phyloP scores from a whole-genome alignment of 2,888 invertebrate genomes.

The Gnatocerus cornutus region DNA sequence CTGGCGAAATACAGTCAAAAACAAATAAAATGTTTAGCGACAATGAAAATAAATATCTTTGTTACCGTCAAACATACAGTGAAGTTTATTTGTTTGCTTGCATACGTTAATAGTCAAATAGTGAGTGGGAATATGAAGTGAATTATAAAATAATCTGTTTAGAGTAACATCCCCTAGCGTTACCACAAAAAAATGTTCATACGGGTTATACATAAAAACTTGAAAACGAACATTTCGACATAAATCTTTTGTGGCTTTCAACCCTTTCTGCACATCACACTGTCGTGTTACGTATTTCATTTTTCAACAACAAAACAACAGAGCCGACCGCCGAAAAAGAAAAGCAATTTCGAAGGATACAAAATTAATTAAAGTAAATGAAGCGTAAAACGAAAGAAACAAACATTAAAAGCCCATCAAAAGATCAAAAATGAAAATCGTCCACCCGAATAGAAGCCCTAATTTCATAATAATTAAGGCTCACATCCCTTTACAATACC shows the following conservation, averaged over 20 bases:
- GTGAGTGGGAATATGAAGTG: background rate
- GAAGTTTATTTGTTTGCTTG: background rate
- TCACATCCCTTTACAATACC: background rate
- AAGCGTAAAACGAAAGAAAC: conserved; percentile 23
- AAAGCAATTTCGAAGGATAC: conserved; percentile 15
- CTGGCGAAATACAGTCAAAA: conserved; percentile 3
- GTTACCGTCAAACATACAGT: background rate
- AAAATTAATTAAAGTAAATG: conserved; percentile 24
- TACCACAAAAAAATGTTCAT: conserved; percentile 5
- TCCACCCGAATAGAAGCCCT: background rate
- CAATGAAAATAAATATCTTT: conserved; percentile 1
- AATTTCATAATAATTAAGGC: conserved; percentile 13
- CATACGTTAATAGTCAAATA: background rate
- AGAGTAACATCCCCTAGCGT: background rate
- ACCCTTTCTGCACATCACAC: conserved; percentile 21
- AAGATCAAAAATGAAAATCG: conserved; percentile 14
- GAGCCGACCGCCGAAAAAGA: conserved; percentile 8
- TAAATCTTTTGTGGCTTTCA: conserved; percentile 9
- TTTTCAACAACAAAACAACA: conserved; percentile 19
- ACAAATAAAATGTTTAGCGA: conserved; percentile 10
- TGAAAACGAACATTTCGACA: conserved; percentile 4
- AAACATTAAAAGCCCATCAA: conserved; percentile 15
- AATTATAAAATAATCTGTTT: background rate
- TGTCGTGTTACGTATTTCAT: conserved; percentile 16
- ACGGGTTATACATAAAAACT: background rate